Conservation (phyloP, 2,113 vertebrate genomes). For the Pseudopipra pipra region DNA sequence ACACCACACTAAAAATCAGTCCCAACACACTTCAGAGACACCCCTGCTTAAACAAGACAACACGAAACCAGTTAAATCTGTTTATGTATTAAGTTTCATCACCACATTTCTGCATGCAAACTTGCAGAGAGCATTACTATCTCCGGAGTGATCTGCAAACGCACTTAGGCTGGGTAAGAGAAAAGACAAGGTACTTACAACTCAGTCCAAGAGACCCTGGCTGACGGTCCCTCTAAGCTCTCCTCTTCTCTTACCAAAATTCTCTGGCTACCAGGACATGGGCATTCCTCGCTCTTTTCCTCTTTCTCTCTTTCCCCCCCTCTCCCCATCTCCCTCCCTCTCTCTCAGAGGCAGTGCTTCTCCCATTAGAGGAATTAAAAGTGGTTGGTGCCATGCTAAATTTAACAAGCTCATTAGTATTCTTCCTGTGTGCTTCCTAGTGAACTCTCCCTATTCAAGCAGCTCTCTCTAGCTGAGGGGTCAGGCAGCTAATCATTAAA, state of each 20-base stretch:
- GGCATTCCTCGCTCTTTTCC: slow-evolving; percentile 43
- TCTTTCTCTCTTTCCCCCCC: not conserved
- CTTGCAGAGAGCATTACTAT: not conserved
- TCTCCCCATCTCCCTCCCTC: slow-evolving; percentile 10
- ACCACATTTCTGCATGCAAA: not conserved
- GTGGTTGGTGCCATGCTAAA: slow-evolving; percentile 85
- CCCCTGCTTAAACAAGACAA: not conserved
- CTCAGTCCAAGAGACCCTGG: slow-evolving; percentile 61
- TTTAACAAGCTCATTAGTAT: slow-evolving; percentile 90
- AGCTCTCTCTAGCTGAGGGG: slow-evolving; percentile 82
- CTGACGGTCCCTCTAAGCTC: slow-evolving; percentile 52
- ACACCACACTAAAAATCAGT: not conserved
- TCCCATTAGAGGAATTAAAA: slow-evolving; percentile 84
- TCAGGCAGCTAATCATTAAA: slow-evolving; percentile 95
- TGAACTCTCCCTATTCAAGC: slow-evolving; percentile 85
- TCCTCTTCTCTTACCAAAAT: slow-evolving; percentile 57
- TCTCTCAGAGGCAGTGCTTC: slow-evolving; percentile 71
- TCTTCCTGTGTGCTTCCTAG: slow-evolving; percentile 78
- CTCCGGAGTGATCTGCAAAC: not conserved
- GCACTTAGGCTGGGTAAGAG: not conserved
- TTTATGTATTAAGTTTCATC: not conserved
- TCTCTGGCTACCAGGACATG: slow-evolving; percentile 24
- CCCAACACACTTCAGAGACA: not conserved
- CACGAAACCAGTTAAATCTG: not conserved
- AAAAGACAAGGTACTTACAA: slow-evolving; percentile 74